phyloP scores from a whole-genome alignment of 2,113 vertebrate genomes.

The Holacanthus passer region DNA sequence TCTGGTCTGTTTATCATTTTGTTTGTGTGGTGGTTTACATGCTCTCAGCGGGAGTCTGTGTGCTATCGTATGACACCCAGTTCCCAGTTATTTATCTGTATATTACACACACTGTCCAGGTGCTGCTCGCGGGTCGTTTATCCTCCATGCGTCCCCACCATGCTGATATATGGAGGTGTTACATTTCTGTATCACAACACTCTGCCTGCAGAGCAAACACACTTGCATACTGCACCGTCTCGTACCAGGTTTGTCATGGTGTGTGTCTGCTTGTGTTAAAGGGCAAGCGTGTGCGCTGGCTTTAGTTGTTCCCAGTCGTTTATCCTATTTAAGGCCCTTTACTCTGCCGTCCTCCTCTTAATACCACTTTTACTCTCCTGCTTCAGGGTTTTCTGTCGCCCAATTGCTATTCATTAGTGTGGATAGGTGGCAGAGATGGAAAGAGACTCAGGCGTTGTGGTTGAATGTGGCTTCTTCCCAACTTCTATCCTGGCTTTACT shows the following conservation, averaged over 20 bases:
- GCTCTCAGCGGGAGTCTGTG: conserved; percentile 27
- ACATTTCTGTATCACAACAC: conserved; percentile 62
- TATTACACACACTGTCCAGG: conserved; percentile 71
- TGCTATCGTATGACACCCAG: conserved; percentile 45
- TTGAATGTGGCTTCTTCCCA: conserved; percentile 2
- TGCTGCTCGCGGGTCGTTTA: conserved; percentile 60
- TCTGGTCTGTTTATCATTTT: conserved; percentile 39
- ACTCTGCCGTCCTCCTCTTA: conserved; percentile 66
- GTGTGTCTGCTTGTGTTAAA: conserved; percentile 57
- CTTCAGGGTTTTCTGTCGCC: conserved; percentile 58
- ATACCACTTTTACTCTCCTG: conserved; percentile 61
- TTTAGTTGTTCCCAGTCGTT: conserved; percentile 59
- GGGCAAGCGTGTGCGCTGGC: conserved; percentile 49
- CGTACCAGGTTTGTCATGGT: conserved; percentile 33
- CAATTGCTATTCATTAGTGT: conserved; percentile 72
- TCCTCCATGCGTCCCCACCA: conserved; percentile 55
- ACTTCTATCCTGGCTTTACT: conserved; percentile 14
- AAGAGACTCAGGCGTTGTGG: neutral
- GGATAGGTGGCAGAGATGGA: conserved; percentile 47
- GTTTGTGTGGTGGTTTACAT: conserved; percentile 6
- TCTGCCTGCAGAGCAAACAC: conserved; percentile 54
- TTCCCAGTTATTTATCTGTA: conserved; percentile 72
- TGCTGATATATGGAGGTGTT: conserved; percentile 75
- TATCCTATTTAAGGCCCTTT: conserved; percentile 72
- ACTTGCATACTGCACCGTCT: conserved; percentile 17